Base-by-base conservation (phyloP, 2,113 vertebrate species). In the Acrocephalus kingi region DNA sequence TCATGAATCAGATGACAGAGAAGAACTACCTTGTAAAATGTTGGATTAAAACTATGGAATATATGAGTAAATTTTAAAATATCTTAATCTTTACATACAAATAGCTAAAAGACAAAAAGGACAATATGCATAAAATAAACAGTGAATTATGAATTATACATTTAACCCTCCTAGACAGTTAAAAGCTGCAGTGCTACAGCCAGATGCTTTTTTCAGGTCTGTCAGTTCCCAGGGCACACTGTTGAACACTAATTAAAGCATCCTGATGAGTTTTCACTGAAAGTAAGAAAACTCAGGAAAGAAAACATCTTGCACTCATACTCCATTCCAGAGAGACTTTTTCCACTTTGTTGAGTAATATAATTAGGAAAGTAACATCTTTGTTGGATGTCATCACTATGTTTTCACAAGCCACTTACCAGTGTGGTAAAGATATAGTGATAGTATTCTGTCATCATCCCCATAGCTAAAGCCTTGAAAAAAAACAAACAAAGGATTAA, bases 371-470 rank as follows among this genome's bases (percentile, higher is more conserved):
- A 72, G 16, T 27, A 90, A 82, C 20, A 12, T 64, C 72, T 91
- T 88, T 82, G 23, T 67, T 87, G 56, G 27, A 82, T 78, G 7
- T 23, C 55, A 77, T 71, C 46, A 46, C 15, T 48, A 23, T 35
- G 46, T 84, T 95, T 83, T 87, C 52, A 80, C 74, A 89, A 96
- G 66, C 76, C 89, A 98, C 99, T 99, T 99, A 99, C 99, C 99
- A 99, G 97, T 89, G 99, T 99, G 79, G 99, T 99, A 98, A 99
- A 99, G 97, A 99, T 99, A 89, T 99, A 99, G 97, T 99, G 99
- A 97, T 99, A 99, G 94, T 99, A 99, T 98, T 99, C 99, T 79
- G 99, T 99, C 99, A 99, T 99, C 99, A 99, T 99, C 89, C 99
- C 99, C 99, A 99, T 99, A 94, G 99, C 99, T 87, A 99, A 98